Evolutionary conservation across 2,888 invertebrate genomes (phyloP), one percentile per base, ranked within the genome.

Genomic region (Koerneria pararmatus): DNA sequence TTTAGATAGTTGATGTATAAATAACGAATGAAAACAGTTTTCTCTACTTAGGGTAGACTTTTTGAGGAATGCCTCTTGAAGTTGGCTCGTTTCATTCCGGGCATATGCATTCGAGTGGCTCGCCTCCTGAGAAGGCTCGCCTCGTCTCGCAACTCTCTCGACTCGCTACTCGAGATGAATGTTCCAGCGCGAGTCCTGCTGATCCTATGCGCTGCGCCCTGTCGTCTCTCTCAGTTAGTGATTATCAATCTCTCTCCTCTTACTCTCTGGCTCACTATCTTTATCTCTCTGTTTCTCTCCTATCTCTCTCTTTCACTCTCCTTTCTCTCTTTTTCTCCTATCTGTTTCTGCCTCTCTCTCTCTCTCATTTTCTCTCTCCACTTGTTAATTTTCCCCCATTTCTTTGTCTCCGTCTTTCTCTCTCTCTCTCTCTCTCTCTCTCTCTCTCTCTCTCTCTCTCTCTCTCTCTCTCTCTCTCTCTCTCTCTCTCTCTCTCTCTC

Each of bases 161-260:
- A 77, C 54, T 65, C 65, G 15, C 69, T 79, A 11, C 69, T 79
- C 8, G 74, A 74, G 35, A 73, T 79, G 63, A 70, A 78, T 64
- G 78, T 79, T 58, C 78, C 78, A 54, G 69, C 71, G 0, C 68
- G 77, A 51, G 70, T 79, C 46, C 66, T 78, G 8, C 71, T 70
- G 29, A 69, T 70, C 1, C 64, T 79, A 0, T 74, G 77, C 59
- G 70, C 74, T 1, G 61, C 73, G 1, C 71, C 75, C 8, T 79
- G 79, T 60, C 56, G 75, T 32, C 66, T 79, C 41, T 46, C 69
- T 0, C 71, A 75, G 72, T 74, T 51, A 0, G n/a, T 34, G 0
- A 2, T 29, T n/a, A 59, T 24, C 4, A 24, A 53, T 11, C 11
- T 53, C 22, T 19, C 24, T 22, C 24, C n/a, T 24, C 8, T n/a